Base-by-base conservation (phyloP, 2,797 vertebrate species). In the Falco peregrinus region DNA sequence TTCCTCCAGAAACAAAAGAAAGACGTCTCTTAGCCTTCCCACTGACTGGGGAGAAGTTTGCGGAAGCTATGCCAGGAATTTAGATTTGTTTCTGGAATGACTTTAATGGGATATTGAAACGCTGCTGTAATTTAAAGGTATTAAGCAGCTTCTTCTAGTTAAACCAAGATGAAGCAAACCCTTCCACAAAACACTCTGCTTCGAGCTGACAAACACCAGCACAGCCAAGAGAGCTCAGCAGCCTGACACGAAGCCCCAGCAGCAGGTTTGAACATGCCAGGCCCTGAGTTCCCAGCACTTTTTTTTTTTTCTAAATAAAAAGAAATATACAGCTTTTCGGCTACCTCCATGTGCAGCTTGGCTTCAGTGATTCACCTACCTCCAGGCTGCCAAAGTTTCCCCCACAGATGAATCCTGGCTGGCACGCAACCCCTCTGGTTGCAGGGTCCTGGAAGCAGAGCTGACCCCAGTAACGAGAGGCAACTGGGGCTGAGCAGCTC, bases 51-150 rank as follows among this genome's bases (percentile, higher is more conserved):
- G 76, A 90, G 91, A 79, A 90, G 89, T 86, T 88, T 81, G 84
- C 51, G 43, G 69, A 22, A 68, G 85, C 63, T 28, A 20, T 64
- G 87, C 88, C 94, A 84, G 83, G 93, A 81, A 79, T 79, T 45
- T 6, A 67, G 90, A 73, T 94, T 91, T 82, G 69, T 94, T 90
- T 71, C 95, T 84, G 87, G 87, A 87, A 28, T 4, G 18, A 74
- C 77, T 93, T 93, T 81, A 89, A 77, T 79, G 91, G 87, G 93
- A 89, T 90, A 50, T 28, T 15, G 81, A 93, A 95, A 64, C 2
- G 5, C 80, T 26, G 50, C 83, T 84, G 78, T 68, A 73, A 82
- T 69, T 50, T 68, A 20, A 79, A 79, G 80, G 75, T 13, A 35
- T 78, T 65, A 37, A 50, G 43, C 68, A 76, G 81, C 63, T 89